These are phyloP conservation scores for Lithophane ornitopus DNA, from an alignment of 2,888 invertebrate genomes.

Conservation along the genomic window DNA sequence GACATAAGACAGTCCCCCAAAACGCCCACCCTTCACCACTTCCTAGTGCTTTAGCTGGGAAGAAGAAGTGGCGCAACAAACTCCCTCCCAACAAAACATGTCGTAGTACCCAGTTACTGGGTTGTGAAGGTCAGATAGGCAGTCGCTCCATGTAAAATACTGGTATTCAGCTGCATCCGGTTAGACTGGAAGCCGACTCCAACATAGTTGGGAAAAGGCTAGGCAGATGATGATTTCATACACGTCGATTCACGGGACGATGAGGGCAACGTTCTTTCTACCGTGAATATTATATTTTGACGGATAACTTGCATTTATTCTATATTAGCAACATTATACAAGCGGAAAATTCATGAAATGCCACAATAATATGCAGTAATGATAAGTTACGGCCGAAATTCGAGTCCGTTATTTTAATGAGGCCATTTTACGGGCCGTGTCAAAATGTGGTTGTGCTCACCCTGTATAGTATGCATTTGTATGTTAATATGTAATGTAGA, in stretches of 20 bases:
- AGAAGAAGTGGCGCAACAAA: no score
- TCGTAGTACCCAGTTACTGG: no score
- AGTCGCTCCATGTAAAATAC: no score
- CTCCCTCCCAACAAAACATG: no score
- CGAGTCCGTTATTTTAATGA: conserved; percentile 50
- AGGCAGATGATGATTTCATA: no score
- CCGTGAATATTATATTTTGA: neutral
- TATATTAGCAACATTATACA: conserved; percentile 5
- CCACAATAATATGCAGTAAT: conserved; percentile 51
- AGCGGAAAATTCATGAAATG: conserved; percentile 27
- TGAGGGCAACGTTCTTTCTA: neutral
- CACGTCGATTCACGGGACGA: neutral
- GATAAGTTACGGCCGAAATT: conserved; percentile 50
- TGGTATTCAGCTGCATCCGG: no score
- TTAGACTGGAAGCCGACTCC: no score
- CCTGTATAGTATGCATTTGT: conserved; percentile 17
- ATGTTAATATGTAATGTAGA: conserved; percentile 20
- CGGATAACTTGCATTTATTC: neutral
- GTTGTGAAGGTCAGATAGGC: no score
- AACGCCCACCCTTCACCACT: no score
- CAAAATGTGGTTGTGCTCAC: conserved; percentile 43
- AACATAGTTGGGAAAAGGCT: no score
- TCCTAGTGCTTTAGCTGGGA: no score
- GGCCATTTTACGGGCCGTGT: conserved; percentile 44
- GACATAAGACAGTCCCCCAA: no score